Evolutionary conservation across 2,113 vertebrate species (phyloP).

Genomic region (Entelurus aequoreus): DNA sequence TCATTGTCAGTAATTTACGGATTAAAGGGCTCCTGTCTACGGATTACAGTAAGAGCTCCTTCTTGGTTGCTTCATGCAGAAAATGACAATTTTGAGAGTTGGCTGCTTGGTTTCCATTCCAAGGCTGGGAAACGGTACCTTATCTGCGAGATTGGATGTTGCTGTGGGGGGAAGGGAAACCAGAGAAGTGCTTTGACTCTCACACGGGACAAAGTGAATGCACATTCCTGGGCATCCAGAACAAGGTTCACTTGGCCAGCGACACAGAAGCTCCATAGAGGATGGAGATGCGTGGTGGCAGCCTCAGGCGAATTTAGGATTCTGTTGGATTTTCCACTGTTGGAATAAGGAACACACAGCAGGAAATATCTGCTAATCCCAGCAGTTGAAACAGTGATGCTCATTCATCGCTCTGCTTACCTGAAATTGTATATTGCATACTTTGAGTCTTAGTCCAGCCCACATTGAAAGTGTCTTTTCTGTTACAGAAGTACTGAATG

Average conservation of each 20-base stretch:
- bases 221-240: conserved; percentile 71
- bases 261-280: conserved; percentile 76
- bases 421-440: conserved; percentile 72
- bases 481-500: conserved; percentile 18
- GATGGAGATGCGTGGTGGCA: conserved; percentile 60
- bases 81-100: conserved; percentile 46
- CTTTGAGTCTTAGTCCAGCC: conserved; percentile 61
- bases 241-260: conserved; percentile 68
- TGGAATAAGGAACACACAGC: conserved; percentile 56
- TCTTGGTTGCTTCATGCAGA: conserved; percentile 33
- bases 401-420: conserved; percentile 65
- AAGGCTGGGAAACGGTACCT: conserved; percentile 60
- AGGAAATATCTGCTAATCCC: conserved; percentile 70
- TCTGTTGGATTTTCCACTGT: conserved; percentile 63
- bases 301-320: conserved; percentile 70
- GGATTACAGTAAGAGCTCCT: background rate
- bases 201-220: conserved; percentile 68
- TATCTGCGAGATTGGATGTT: conserved; percentile 73
- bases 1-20: background rate
- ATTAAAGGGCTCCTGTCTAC: background rate
- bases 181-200: conserved; percentile 71
- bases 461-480: conserved; percentile 59
- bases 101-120: conserved; percentile 49
- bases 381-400: conserved; percentile 62
- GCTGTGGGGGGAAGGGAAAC: conserved; percentile 53